Conservation (phyloP, 92 coral and sea anemone genomes). For the Porites cylindrica region DNA sequence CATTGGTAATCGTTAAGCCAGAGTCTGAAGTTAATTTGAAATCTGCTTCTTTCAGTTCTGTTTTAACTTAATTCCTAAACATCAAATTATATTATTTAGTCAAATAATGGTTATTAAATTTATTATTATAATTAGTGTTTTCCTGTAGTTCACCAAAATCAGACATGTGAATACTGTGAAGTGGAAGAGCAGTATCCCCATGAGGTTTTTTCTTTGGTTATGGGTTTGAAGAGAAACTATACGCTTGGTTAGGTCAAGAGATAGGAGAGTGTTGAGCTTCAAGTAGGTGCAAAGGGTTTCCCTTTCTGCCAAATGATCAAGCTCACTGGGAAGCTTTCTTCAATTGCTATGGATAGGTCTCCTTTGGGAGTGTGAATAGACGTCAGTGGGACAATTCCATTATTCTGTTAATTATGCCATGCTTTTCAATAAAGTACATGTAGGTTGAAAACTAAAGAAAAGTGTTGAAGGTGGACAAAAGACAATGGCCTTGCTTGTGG, state of each 20-base stretch:
- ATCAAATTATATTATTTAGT: background rate
- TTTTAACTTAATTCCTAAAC: background rate
- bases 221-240: constrained; percentile 3
- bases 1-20: background rate
- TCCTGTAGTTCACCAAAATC: background rate
- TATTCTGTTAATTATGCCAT: constrained; percentile 3
- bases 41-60: background rate
- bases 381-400: background rate
- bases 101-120: background rate
- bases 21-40: background rate
- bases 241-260: background rate
- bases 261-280: background rate
- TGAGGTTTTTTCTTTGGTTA: constrained; percentile 6
- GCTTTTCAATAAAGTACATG: constrained; percentile 11
- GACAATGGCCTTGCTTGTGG: constrained; percentile 76
- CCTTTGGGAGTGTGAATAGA: constrained; percentile 1
- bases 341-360: background rate
- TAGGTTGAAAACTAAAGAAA: constrained; percentile 18
- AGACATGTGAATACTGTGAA: background rate
- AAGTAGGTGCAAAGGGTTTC: constrained; percentile 6
- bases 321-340: constrained; percentile 1
- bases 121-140: background rate
- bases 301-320: background rate
- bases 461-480: constrained; percentile 36
- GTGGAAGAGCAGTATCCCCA: background rate